Base-by-base conservation (phyloP, 1,140 invertebrate species). In the Drosophila gunungcola region DNA sequence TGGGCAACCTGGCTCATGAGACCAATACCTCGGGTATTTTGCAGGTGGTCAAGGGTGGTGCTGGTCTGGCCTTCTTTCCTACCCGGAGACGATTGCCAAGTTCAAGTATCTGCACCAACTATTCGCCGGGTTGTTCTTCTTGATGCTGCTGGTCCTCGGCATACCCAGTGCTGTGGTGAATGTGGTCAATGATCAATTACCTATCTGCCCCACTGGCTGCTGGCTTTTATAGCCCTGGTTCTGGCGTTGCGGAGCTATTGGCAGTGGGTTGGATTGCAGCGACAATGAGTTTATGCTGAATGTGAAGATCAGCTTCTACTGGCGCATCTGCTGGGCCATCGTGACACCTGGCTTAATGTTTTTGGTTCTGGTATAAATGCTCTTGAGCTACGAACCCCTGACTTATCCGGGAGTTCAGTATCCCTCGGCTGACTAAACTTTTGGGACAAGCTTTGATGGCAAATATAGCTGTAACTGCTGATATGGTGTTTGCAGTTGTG, bases 51-150 rank as follows among this genome's bases (percentile, higher is more conserved):
- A 93, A 94, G 55, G 94, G 94, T 2, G 95, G 95, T 4, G 93
- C 95, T 55, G 95, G 95, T 0, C 92, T 96, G 16, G 95, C 95
- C 4, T 95, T 96, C 77, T 98, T 16, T 97, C 97, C 0, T 98
- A 98, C 92, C 97, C 97, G 0, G 97, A 97, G 78, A 97, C 97
- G 0, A 96, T 98, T 52, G 94, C 96, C 4, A 96, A 97, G 91
- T 96, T 98, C 75, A 95, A 95, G 3, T 93, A 94, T 46, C 92
- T 96, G 52, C 97, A 97, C 0, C 96, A 97, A 93, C 94, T 96
- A 91, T 98, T 98, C 93, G 94, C 97, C 0, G 95, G 97, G 2
- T 92, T 98, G 1, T 98, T 98, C 93, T 98, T 98, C 93, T 91
- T 98, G 5, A 97, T 97, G 96, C 94, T 97, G 85, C 95, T 96